Conservation (phyloP, 2,888 invertebrate genomes). For the Vannuccia rotundouncinata region DNA sequence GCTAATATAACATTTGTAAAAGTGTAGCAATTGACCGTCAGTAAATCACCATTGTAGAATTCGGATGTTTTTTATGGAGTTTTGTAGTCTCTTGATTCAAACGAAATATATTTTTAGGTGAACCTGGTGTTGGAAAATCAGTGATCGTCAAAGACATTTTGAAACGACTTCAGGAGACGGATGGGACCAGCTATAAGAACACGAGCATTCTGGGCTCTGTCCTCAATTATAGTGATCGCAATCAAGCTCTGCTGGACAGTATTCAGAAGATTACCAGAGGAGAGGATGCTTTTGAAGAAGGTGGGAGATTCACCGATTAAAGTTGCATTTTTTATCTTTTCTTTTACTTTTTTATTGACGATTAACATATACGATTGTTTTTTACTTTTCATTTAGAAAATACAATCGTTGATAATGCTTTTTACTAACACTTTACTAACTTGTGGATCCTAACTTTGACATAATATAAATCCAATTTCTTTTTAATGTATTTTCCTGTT, state of each 20-base stretch:
- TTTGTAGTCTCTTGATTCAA: no score
- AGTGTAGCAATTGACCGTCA: no score
- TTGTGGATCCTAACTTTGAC: no score
- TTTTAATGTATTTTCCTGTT: no score
- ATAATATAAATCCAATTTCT: no score
- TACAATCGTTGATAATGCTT: no score
- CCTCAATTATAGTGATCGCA: conserved; percentile 52
- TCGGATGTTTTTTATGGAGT: no score
- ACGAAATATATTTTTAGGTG: conserved; percentile 36
- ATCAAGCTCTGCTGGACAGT: conserved; percentile 49
- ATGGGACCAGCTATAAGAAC: conserved; percentile 47
- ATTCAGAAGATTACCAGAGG: conserved; percentile 49
- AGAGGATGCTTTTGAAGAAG: conserved; percentile 35
- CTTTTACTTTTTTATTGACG: neutral
- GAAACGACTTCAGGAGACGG: conserved; percentile 48
- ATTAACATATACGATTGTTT: no score
- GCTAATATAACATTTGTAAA: no score
- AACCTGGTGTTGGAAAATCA: conserved; percentile 53
- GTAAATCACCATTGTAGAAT: no score
- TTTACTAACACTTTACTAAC: no score
- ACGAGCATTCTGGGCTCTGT: conserved; percentile 50
- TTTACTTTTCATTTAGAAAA: no score
- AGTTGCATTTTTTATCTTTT: neutral
- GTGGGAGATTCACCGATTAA: neutral
- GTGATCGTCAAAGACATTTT: conserved; percentile 53